phyloP scores from a whole-genome alignment of 1,140 invertebrate genomes.

The Cyphomyrmex costatus region DNA sequence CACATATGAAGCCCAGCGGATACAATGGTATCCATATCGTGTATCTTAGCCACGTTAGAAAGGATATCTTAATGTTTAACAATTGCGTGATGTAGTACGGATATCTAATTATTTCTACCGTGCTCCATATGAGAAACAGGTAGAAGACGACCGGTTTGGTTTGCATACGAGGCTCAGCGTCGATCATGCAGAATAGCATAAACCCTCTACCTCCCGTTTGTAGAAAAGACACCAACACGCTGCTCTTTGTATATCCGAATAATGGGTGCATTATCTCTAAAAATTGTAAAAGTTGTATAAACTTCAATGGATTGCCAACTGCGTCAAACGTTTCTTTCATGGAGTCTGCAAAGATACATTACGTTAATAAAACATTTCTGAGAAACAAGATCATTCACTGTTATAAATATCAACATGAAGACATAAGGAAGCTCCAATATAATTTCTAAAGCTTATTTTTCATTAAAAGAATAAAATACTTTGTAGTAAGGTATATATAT shows the following conservation, averaged over 20 bases:
- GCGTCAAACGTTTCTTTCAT: conserved; percentile 91
- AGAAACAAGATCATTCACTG: not conserved
- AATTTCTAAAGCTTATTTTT: not conserved
- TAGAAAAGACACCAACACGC: conserved; percentile 88
- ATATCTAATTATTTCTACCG: conserved; percentile 95
- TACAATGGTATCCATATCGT: conserved; percentile 97
- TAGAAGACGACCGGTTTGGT: conserved; percentile 95
- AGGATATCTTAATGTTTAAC: conserved; percentile 90
- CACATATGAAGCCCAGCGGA: conserved; percentile 95
- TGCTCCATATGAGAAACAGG: conserved; percentile 93
- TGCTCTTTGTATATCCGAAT: conserved; percentile 95
- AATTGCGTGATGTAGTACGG: conserved; percentile 96
- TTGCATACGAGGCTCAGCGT: conserved; percentile 95
- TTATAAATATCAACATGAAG: not conserved
- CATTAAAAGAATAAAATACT: not conserved
- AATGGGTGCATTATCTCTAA: conserved; percentile 96
- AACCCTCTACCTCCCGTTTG: conserved; percentile 93
- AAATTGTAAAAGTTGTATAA: conserved; percentile 93
- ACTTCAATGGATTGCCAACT: conserved; percentile 93
- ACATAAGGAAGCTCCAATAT: not conserved
- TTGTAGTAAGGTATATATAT: not conserved
- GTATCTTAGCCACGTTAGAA: conserved; percentile 97
- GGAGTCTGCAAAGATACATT: conserved; percentile 87
- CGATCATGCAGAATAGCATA: conserved; percentile 94
- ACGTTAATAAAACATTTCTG: conserved; percentile 1